Evolutionary conservation across 1,140 invertebrate species (phyloP), one percentile per base, ranked within the genome.

Genomic region (Drosophila arizonae): DNA sequence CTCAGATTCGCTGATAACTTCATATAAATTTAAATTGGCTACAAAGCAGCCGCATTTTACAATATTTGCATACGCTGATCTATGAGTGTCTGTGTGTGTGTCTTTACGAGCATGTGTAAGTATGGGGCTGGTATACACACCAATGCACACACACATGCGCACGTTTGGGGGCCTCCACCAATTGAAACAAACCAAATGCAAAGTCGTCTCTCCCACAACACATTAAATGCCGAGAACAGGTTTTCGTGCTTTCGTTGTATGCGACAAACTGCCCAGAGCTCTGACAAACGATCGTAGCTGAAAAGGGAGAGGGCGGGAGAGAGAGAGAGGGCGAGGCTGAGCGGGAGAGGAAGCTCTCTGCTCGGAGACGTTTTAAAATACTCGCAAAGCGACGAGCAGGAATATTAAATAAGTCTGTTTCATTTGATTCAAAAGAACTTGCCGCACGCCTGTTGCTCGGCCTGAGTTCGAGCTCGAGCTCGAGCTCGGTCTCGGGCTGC

Each of bases 101-200:
- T 52, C 36, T 33, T 8, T 58, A 13, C 36, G 3, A 55, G 30
- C 39, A 72, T 71, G 73, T 81, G 58, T 76, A 50, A 43, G 65
- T 76, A 61, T 74, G 76, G 79, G 72, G 68, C 79, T 76, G 54
- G 28, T 81, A 81, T 75, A 66, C 63, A 70, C 39, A 56, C 54
- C 11, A 50, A 26, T 17, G 26, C 48, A 50, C 36, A 39, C 36
- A 58, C 46, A 72, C 15, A 45, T 21, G 57, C 68, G 71, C 52
- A 50, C 60, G 65, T 69, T 71, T 77, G 79, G 76, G 73, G 57
- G 81, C 45, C 79, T 79, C 77, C 79, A 87, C 84, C 84, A 87
- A 87, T 87, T 88, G 84, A 87, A 87, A 88, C 84, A 85, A 80
- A 84, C 77, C 85, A 88, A 87, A 87, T 87, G 84, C 84, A 88